Conservation (phyloP, 2,113 vertebrate species). For the Triplophysa tibetana region DNA sequence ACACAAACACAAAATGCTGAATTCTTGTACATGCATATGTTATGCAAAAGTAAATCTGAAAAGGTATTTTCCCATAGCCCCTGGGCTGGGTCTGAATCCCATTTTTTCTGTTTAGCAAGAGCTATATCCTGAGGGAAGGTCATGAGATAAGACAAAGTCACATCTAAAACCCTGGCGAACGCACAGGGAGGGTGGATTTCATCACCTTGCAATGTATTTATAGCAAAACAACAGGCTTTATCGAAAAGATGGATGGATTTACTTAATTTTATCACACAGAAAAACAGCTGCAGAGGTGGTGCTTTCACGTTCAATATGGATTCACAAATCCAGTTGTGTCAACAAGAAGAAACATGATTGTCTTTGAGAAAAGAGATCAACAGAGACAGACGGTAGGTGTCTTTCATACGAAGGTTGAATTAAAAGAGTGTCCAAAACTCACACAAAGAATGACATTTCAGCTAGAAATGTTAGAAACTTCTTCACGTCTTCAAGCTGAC, state of each 20-base stretch:
- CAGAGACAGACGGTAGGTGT: conserved; percentile 59
- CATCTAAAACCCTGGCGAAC: not conserved
- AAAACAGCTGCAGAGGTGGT: not conserved
- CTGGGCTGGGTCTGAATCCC: not conserved
- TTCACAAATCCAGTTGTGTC: conserved; percentile 33
- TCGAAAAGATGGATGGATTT: not conserved
- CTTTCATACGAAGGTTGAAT: conserved; percentile 21
- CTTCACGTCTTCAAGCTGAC: no score
- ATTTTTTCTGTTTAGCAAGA: not conserved
- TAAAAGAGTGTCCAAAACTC: not conserved
- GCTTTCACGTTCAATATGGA: conserved; percentile 6
- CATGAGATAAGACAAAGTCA: conserved; percentile 27
- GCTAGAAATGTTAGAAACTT: not conserved
- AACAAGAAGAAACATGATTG: not conserved
- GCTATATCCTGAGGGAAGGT: conserved; percentile 20
- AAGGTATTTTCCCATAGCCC: not conserved
- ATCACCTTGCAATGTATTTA: conserved; percentile 10
- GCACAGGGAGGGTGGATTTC: not conserved
- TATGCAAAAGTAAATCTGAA: not conserved
- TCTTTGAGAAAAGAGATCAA: conserved; percentile 51
- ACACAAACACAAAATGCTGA: not conserved
- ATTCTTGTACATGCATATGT: not conserved
- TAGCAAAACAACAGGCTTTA: conserved; percentile 10
- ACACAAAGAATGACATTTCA: not conserved
- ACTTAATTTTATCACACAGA: no score